Evolutionary conservation across 92 coral and sea anemone genomes (phyloP).

Genomic region (Porites cylindrica): DNA sequence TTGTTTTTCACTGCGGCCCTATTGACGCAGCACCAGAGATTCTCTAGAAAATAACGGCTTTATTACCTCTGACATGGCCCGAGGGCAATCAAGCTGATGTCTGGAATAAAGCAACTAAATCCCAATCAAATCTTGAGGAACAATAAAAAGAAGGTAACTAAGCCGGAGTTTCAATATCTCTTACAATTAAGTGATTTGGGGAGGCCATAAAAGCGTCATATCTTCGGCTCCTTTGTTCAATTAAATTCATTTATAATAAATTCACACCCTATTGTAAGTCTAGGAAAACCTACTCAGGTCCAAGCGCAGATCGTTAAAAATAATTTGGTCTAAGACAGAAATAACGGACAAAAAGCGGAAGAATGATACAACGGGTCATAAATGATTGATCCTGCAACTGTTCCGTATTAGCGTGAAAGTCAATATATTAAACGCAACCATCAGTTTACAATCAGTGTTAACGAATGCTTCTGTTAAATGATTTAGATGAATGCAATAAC

Average conservation of each 20-base stretch:
- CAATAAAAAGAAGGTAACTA: neutral
- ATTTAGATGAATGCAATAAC: too few relatives aligned
- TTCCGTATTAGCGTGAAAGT: too few relatives aligned
- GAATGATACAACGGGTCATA: too few relatives aligned
- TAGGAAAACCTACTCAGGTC: neutral
- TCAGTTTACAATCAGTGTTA: too few relatives aligned
- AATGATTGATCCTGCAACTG: too few relatives aligned
- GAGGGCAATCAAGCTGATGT: neutral
- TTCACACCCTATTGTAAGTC: neutral
- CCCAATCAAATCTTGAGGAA: neutral
- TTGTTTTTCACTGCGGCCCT: too few relatives aligned
- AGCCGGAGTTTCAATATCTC: neutral
- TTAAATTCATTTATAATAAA: neutral
- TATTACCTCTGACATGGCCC: too few relatives aligned
- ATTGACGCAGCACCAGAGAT: too few relatives aligned
- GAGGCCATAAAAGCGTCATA: neutral
- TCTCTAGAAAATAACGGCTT: too few relatives aligned
- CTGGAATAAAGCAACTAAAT: neutral
- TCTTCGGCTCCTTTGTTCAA: slow-evolving; percentile 4
- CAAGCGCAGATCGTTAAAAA: neutral
- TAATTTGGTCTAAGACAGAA: neutral
- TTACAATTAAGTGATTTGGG: neutral
- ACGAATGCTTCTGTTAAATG: too few relatives aligned
- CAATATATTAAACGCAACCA: too few relatives aligned
- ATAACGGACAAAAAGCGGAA: too few relatives aligned